Evolutionary conservation across 2,888 invertebrate genomes (phyloP), one percentile per base, ranked within the genome.

Genomic region (Lepidocyrtoides sp.): DNA sequence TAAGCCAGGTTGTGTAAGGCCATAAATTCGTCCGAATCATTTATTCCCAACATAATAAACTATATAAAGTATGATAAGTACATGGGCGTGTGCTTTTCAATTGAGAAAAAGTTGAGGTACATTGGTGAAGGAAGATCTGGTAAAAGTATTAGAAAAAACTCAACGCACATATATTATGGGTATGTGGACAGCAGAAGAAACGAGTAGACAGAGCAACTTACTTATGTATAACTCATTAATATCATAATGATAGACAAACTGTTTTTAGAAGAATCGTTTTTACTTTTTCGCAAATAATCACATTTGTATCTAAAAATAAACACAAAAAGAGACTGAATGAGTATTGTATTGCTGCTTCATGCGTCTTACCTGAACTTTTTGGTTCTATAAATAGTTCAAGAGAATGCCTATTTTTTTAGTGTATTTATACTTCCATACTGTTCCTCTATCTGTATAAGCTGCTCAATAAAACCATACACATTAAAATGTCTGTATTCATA

Each of bases 231-330:
- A 12, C 36, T 36, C 8, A 8, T 36, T 36, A 36, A 8, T 36
- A 36, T 36, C 17, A 51, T 51, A 17, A 51, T 17, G 14, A 14
- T 51, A 3, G 17, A 26, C 8, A 57, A 26, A 0, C 23, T 4
- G 20, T 57, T 57, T 57, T 26, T 14, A 57, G 57, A 23, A 20
- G 8, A 57, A n/a, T 26, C 29, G 29, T 63, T 63, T 0, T 63
- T 26, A 12, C 54, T 63, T 26, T 5, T 63, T 63, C 29, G 29
- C 29, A n/a, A 75, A 75, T 75, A 75, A 48, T 48, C 48, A 48
- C 48, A 51, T 69, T 69, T 36, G 14, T 75, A 26, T 75, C 75
- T 75, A 75, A 75, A 75, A 75, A 75, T 75, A 75, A 26, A 14
- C 10, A 48, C n/a, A 75, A 48, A 36, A 36, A n/a, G n/a, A n/a